Evolutionary conservation across 2,113 vertebrate species (phyloP), one percentile per base, ranked within the genome.

Genomic region (Oncorhynchus nerka): DNA sequence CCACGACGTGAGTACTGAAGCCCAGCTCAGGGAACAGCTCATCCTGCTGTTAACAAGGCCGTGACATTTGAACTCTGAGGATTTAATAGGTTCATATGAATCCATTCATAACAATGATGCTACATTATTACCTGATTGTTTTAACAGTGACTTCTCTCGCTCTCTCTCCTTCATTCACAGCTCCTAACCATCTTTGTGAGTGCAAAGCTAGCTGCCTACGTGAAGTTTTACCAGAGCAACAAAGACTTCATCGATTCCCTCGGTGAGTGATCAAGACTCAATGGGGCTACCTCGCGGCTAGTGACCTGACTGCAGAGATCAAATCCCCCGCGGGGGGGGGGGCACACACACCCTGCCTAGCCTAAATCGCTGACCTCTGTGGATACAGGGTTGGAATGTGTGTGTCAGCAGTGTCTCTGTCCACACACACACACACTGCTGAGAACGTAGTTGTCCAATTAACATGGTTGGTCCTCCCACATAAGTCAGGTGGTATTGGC

Each of bases 161-260:
- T 45, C 39, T 12, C 39, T 45, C 39, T 12, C 9, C 39, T 8
- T 64, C 24, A 49, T 70, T n/a, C 22, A 20, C 87, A 99, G 97
- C 95, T 99, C 71, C 93, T 99, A 91, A 99, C 97, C 71, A 99
- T 99, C 92, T 99, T 99, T 90, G 97, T 99, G 87, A 99, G 96
- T 80, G 97, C 94, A 80, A 99, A 97, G 83, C 93, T 99, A 82
- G 94, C 85, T 67, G 94, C 97, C 12, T 99, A 99, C 76, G 95
- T 99, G 77, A 99, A 97, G 86, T 99, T 99, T 90, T 99, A 99
- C 90, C 96, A 98, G 92, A 98, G 91, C 92, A 99, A 99, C 94
- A 99, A 99, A 93, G 98, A 99, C 92, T 99, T 99, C 92, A 98
- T 99, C 86, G 97, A 99, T 85, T 99, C 97, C 75, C 94, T 99